Percentiles rank a stretch among this genome's conserved stretches.
Evolutionary conservation across 2,113 vertebrate species (phyloP).

Genomic region (Scopus umbretta): DNA sequence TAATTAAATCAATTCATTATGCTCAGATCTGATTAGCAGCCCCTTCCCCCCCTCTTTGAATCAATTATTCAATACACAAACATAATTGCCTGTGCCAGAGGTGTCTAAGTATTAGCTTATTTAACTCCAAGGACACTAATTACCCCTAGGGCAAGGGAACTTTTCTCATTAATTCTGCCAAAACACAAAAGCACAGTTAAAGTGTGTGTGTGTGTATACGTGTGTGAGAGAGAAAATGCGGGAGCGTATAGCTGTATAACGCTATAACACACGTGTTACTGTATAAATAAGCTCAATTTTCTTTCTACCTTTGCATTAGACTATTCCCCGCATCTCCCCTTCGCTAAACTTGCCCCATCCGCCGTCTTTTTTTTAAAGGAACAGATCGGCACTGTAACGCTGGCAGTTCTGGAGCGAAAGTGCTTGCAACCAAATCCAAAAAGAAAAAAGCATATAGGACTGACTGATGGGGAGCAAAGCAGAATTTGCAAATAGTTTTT

Average conservation of each 20-base stretch:
- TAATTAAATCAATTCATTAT: constrained; percentile 99
- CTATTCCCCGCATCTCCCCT: neutral
- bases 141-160: constrained; percentile 99
- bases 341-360: neutral
- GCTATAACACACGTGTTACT: constrained; percentile 57
- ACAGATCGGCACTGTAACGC: neutral
- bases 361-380: neutral
- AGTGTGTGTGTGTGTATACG: constrained; percentile 80
- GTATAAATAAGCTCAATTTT: constrained; percentile 58
- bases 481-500: neutral
- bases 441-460: neutral
- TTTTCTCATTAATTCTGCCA: constrained; percentile 99
- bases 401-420: neutral
- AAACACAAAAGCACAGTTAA: constrained; percentile 99
- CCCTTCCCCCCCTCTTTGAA: constrained; percentile 98
- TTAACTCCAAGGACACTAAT: constrained; percentile 99
- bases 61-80: constrained; percentile 99
- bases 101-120: constrained; percentile 99
- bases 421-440: neutral
- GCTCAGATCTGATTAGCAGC: constrained; percentile 99
- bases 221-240: constrained; percentile 57
- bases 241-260: neutral
- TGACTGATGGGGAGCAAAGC: neutral
- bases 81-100: constrained; percentile 99
- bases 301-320: neutral